Evolutionary conservation across 2,113 vertebrate species (phyloP).

Genomic region (Cyanoliseus patagonus): DNA sequence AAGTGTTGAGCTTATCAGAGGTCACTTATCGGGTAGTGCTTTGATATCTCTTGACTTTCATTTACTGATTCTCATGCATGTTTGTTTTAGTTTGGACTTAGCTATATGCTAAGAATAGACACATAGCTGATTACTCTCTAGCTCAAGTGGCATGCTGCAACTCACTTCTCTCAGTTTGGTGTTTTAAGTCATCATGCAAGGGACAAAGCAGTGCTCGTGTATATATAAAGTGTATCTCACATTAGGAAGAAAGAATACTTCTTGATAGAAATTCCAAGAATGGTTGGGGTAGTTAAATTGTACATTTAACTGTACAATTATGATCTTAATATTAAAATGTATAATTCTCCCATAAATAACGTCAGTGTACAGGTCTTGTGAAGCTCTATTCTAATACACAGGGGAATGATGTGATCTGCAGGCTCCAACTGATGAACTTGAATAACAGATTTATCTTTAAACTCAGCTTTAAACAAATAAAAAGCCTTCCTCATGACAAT

Average conservation of each 20-base stretch:
- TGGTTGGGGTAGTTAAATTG: background rate
- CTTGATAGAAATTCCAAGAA: background rate
- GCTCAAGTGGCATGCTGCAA: background rate
- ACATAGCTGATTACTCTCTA: background rate
- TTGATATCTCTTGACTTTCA: background rate
- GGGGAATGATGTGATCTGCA: background rate
- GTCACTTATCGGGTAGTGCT: background rate
- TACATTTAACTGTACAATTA: background rate
- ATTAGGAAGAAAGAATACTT: background rate
- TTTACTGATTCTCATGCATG: background rate
- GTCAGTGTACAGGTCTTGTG: background rate
- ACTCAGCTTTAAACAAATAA: background rate
- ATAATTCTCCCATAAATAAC: background rate
- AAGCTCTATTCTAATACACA: background rate
- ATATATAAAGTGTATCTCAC: background rate
- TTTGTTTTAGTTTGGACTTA: background rate
- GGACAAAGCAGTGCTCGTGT: background rate
- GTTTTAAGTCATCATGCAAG: background rate
- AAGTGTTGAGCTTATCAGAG: background rate
- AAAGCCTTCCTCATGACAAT: background rate
- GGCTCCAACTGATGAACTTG: background rate
- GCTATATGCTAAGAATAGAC: background rate
- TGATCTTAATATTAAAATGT: background rate
- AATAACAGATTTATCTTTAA: background rate
- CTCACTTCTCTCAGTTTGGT: background rate